Percentiles rank a stretch among this genome's conserved stretches.
Conservation (phyloP, 2,113 vertebrate species). For the Lipotes vexillifer region DNA sequence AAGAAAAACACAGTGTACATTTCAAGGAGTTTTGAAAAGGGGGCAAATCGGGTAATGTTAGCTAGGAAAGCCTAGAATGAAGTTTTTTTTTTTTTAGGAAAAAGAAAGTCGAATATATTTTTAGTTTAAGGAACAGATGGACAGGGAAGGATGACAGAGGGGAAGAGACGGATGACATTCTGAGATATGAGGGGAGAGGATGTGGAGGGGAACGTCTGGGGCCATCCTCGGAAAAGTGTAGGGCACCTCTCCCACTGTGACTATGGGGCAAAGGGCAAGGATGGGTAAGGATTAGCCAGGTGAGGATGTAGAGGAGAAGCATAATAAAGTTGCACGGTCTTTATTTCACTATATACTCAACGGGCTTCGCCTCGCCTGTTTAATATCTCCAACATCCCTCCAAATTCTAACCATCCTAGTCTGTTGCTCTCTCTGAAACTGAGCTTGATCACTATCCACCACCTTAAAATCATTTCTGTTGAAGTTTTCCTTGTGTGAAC, state of each 20-base stretch:
- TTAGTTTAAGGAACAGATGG: conserved; percentile 44
- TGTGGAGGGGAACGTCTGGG: not conserved
- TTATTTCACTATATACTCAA: not conserved
- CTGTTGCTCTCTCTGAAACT: not conserved
- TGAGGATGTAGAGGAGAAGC: not conserved
- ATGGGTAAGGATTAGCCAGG: not conserved
- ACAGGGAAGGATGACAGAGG: not conserved
- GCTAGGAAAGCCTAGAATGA: not conserved
- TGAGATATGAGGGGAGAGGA: not conserved
- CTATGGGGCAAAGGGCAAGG: not conserved
- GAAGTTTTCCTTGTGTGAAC: not conserved
- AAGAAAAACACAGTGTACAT: not conserved
- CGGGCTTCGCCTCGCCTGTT: not conserved
- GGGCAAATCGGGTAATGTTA: not conserved
- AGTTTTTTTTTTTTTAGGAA: not conserved
- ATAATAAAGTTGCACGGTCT: not conserved
- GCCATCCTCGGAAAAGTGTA: not conserved
- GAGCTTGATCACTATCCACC: not conserved
- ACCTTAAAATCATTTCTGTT: not conserved
- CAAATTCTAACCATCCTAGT: not conserved
- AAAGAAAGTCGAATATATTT: conserved; percentile 24
- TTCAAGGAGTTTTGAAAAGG: conserved; percentile 1
- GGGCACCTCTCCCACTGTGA: not conserved
- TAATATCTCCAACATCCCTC: not conserved
- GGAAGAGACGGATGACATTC: not conserved